Percentiles rank a stretch among this genome's conserved stretches.
These are phyloP conservation scores for Nemurella pictetii DNA, from an alignment of 2,888 invertebrate genomes.

Conservation along the genomic window DNA sequence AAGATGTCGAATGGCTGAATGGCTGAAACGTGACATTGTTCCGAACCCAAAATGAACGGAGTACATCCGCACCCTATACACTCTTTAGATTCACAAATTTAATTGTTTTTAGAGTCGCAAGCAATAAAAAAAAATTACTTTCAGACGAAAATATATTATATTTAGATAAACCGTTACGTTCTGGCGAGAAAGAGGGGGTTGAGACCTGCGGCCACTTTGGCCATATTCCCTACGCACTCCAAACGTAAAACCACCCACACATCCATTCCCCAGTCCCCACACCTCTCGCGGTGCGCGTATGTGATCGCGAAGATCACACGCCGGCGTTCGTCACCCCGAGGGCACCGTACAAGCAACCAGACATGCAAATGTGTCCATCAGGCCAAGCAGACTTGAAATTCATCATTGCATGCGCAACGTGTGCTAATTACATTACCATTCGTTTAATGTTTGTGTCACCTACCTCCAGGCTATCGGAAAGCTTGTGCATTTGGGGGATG, in stretches of 20 bases:
- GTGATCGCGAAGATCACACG: not conserved
- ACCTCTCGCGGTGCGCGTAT: not conserved
- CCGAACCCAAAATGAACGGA: too few species aligned
- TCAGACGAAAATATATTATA: too few species aligned
- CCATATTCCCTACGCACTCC: not conserved
- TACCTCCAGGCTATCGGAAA: not conserved
- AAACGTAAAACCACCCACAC: not conserved
- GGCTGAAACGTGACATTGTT: too few species aligned
- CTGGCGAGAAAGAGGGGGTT: too few species aligned
- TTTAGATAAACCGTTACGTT: too few species aligned
- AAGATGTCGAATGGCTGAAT: too few species aligned
- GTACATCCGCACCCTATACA: too few species aligned
- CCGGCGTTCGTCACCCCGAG: not conserved
- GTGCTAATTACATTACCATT: not conserved
- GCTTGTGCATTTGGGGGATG: not conserved
- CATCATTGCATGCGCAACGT: not conserved
- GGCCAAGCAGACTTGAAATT: not conserved
- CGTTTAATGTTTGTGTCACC: not conserved
- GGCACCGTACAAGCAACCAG: not conserved
- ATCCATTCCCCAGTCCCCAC: not conserved
- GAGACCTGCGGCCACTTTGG: too few species aligned
- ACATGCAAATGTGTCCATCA: not conserved
- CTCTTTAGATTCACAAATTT: too few species aligned
- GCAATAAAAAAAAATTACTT: too few species aligned
- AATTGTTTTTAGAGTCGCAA: too few species aligned